Conservation (phyloP, 2,888 invertebrate species). For the Lasioglossum zephyrum region DNA sequence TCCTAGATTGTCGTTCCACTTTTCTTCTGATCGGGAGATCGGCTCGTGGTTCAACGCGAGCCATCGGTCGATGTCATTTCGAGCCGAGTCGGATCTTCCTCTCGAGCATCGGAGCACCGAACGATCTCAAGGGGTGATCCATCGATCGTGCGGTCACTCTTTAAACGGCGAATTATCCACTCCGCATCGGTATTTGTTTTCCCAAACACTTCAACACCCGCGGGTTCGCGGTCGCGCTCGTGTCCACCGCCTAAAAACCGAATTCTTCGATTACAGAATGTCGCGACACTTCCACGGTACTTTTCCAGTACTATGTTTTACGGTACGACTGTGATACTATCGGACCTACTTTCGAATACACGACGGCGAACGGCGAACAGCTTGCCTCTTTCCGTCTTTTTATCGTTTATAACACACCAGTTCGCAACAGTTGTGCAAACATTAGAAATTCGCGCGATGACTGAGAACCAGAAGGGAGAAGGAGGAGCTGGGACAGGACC, state of each 20-base stretch:
- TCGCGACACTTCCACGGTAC: background rate
- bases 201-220: constrained; percentile 31
- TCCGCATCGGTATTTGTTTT: background rate
- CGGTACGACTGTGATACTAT: background rate
- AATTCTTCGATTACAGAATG: background rate
- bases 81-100: background rate
- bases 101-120: background rate
- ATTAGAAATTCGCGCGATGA: background rate
- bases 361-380: background rate
- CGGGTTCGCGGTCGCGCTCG: background rate
- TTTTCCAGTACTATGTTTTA: background rate
- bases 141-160: background rate
- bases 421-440: background rate
- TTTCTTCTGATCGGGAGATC: background rate
- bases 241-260: background rate
- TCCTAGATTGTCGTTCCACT: background rate
- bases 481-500: background rate
- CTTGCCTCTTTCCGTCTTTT: background rate
- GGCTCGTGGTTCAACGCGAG: background rate
- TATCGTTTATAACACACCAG: background rate
- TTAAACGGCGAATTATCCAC: background rate
- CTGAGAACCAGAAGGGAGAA: background rate
- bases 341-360: background rate
- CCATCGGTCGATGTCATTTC: constrained; percentile 15
- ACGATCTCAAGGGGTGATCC: background rate